Evolutionary conservation across 64 coral and sea anemone species (phyloP).

Genomic region (Catalaphyllia jardinei): DNA sequence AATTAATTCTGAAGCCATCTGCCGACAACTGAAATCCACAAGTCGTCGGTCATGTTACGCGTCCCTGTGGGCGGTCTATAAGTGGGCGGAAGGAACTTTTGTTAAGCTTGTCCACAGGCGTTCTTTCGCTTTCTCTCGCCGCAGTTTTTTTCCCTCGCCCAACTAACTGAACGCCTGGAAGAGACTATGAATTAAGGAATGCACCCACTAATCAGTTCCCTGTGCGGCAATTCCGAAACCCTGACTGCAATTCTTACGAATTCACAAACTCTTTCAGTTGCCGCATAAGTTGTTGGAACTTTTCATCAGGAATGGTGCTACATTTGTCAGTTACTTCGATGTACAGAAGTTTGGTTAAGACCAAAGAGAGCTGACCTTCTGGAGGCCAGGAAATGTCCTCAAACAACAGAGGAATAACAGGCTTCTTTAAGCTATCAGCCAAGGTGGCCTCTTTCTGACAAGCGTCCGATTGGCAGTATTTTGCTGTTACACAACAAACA

Average conservation of each 20-base stretch:
- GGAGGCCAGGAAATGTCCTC: conserved; percentile 36
- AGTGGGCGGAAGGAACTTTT: too few relatives aligned
- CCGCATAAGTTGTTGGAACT: background rate
- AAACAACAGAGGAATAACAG: conserved; percentile 49
- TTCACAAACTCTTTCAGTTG: background rate
- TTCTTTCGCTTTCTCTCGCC: too few relatives aligned
- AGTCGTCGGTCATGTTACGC: too few relatives aligned
- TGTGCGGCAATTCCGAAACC: too few relatives aligned
- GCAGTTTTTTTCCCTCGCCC: too few relatives aligned
- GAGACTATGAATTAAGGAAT: too few relatives aligned
- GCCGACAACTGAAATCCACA: too few relatives aligned
- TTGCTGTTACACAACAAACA: conserved; percentile 31
- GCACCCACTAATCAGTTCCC: too few relatives aligned
- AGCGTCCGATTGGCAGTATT: conserved; percentile 24
- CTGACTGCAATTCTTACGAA: background rate
- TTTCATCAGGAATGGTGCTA: background rate
- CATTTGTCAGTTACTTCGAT: conserved; percentile 7
- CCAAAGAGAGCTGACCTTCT: conserved; percentile 36
- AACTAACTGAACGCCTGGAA: too few relatives aligned
- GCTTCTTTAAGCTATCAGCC: conserved; percentile 44
- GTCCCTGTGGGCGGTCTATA: too few relatives aligned
- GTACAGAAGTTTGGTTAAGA: conserved; percentile 52
- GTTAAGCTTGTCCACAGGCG: too few relatives aligned
- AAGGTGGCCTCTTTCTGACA: conserved; percentile 40
- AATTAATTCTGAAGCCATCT: too few relatives aligned